These are phyloP conservation scores for Malacoctenus gilli DNA, from an alignment of 2,797 vertebrate species.

Conservation along the genomic window DNA sequence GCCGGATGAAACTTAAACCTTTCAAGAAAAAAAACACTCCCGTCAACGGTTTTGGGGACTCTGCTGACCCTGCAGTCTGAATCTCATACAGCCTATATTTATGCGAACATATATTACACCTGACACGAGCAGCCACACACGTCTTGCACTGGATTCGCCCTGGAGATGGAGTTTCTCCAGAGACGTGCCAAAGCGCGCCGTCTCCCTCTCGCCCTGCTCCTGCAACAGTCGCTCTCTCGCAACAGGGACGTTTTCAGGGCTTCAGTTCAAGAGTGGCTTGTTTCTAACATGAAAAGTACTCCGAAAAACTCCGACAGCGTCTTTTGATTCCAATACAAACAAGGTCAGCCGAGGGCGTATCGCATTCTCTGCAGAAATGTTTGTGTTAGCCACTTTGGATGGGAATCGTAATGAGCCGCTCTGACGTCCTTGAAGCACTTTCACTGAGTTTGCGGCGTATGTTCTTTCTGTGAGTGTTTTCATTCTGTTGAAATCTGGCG, in stretches of 20 bases:
- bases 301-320: not conserved
- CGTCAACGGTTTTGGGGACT: too few relatives aligned
- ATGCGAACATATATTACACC: too few relatives aligned
- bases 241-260: not conserved
- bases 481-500: too few relatives aligned
- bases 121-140: too few relatives aligned
- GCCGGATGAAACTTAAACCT: too few relatives aligned
- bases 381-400: not conserved
- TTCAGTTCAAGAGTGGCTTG: not conserved
- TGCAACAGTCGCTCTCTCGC: not conserved
- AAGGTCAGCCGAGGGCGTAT: not conserved
- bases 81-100: too few relatives aligned
- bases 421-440: too few relatives aligned
- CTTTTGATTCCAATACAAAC: slow-evolving; percentile 11
- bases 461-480: too few relatives aligned
- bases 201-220: not conserved
- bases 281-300: not conserved
- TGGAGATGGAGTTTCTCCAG: slow-evolving; percentile 5
- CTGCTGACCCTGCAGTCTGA: too few relatives aligned
- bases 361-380: not conserved
- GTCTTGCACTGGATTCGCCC: slow-evolving; percentile 13
- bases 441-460: too few relatives aligned
- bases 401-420: not conserved
- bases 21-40: too few relatives aligned
- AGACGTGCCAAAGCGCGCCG: not conserved